These are phyloP conservation scores for Drosophila robusta DNA, from an alignment of 2,888 invertebrate species.

Conservation along the genomic window DNA sequence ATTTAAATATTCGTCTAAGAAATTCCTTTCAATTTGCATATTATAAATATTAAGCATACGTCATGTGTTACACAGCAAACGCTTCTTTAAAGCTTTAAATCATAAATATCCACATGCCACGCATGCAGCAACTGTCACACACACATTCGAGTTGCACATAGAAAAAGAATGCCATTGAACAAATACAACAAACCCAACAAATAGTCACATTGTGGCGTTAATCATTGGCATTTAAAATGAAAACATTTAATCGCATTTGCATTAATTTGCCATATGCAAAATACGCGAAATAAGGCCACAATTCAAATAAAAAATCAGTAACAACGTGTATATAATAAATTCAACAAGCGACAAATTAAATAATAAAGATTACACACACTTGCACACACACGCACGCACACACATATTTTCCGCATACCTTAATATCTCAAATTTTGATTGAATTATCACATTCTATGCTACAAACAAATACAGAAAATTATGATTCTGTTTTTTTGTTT, in stretches of 20 bases:
- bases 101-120: not conserved
- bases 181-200: slow-evolving; percentile 33
- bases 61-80: slow-evolving; percentile 10
- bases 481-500: slow-evolving; percentile 18
- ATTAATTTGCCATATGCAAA: slow-evolving; percentile 61
- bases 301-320: slow-evolving; percentile 17
- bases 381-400: slow-evolving; percentile 1
- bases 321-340: slow-evolving; percentile 21
- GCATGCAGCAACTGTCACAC: slow-evolving; percentile 31
- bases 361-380: slow-evolving; percentile 64
- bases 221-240: slow-evolving; percentile 60
- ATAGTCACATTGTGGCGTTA: slow-evolving; percentile 62
- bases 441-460: slow-evolving; percentile 67
- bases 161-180: slow-evolving; percentile 22
- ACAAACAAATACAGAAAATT: slow-evolving; percentile 31
- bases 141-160: slow-evolving; percentile 13
- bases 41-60: slow-evolving; percentile 53
- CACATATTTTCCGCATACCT: not conserved
- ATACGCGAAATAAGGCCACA: slow-evolving; percentile 27
- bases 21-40: slow-evolving; percentile 23
- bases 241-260: slow-evolving; percentile 77
- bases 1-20: slow-evolving; percentile 1
- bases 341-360: slow-evolving; percentile 69
- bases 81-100: slow-evolving; percentile 16
- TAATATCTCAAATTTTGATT: slow-evolving; percentile 61